Percentiles rank a stretch among this genome's conserved stretches.
phyloP scores from a whole-genome alignment of 2,113 vertebrate species.

The Pluvianellus socialis region DNA sequence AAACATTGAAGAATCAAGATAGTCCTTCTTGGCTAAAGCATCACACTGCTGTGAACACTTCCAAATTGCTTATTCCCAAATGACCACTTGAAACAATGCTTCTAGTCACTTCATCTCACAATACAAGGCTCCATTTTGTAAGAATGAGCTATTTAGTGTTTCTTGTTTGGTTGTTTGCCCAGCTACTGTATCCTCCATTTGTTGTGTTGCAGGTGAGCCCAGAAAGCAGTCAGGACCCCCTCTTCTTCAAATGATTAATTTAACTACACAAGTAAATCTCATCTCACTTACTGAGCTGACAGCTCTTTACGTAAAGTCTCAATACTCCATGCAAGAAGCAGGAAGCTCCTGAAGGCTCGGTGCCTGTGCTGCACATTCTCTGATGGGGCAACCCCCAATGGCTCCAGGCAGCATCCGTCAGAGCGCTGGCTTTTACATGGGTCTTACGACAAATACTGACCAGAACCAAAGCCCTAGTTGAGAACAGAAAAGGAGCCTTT shows the following conservation, averaged over 20 bases:
- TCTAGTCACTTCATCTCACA: neutral
- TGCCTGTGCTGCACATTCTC: accelerated
- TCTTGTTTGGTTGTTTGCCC: neutral
- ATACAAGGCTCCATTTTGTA: neutral
- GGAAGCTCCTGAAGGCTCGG: neutral
- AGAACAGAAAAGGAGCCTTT: neutral
- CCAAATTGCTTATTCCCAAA: neutral
- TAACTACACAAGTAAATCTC: neutral
- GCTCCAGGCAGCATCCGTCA: neutral
- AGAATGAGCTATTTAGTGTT: neutral
- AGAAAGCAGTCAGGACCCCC: neutral
- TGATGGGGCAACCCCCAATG: accelerated
- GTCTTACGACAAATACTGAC: neutral
- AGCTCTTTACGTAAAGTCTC: neutral
- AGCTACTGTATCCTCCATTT: neutral
- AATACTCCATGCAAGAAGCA: neutral
- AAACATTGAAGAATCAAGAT: neutral
- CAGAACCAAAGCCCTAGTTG: neutral
- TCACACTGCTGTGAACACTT: neutral
- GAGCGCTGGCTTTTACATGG: neutral
- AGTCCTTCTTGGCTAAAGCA: neutral
- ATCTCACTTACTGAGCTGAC: neutral
- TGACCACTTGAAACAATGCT: neutral
- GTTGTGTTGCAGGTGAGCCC: neutral
- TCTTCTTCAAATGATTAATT: neutral